phyloP scores from a whole-genome alignment of 2,888 invertebrate genomes.

The Phortica magna region DNA sequence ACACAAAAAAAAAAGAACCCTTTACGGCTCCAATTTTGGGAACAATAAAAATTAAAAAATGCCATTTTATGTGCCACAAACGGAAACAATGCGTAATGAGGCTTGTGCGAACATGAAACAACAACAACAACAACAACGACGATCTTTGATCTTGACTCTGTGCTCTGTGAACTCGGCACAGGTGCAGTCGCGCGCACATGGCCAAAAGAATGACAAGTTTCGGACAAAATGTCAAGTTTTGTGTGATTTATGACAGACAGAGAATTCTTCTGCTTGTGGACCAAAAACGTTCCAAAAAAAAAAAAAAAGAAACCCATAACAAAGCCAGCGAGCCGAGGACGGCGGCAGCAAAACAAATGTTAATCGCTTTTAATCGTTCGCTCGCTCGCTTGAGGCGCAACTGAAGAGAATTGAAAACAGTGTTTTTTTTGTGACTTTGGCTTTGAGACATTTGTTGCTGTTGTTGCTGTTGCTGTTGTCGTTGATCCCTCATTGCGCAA shows the following conservation, averaged over 20 bases:
- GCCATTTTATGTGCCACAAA: constrained; percentile 38
- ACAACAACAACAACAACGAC: constrained; percentile 36
- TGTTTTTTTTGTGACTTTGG: neutral
- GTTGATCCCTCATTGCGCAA: constrained; percentile 23
- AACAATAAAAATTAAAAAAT: constrained; percentile 23
- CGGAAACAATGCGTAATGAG: constrained; percentile 69
- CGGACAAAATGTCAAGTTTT: constrained; percentile 67
- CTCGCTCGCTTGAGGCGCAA: neutral
- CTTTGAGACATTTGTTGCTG: neutral
- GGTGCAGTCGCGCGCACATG: constrained; percentile 7
- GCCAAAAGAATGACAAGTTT: constrained; percentile 34
- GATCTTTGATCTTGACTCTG: constrained; percentile 36
- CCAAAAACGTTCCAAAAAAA: neutral
- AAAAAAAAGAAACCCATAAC: too few species aligned
- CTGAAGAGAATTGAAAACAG: neutral
- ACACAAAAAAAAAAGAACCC: constrained; percentile 63
- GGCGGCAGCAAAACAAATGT: constrained; percentile 63
- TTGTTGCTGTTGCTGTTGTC: neutral
- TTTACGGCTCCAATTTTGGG: constrained; percentile 37
- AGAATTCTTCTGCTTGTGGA: neutral
- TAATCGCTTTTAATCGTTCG: constrained; percentile 70
- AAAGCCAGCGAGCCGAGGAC: neutral
- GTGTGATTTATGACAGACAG: constrained; percentile 61
- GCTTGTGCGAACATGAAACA: constrained; percentile 57
- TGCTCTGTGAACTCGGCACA: constrained; percentile 22